Conservation (phyloP, 2,888 invertebrate species). For the Urechis unicinctus region DNA sequence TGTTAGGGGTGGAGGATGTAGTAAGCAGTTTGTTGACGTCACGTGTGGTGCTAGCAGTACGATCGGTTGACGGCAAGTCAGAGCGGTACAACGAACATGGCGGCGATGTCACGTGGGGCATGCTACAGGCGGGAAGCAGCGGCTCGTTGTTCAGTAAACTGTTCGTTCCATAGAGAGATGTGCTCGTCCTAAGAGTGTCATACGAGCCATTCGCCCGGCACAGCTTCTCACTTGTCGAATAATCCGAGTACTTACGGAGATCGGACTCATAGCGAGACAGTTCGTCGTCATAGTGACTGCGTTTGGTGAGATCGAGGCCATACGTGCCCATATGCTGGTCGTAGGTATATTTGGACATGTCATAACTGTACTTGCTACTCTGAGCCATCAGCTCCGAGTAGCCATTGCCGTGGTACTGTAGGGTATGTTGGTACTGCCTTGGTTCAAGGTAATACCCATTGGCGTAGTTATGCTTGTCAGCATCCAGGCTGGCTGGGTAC, state of each 20-base stretch:
- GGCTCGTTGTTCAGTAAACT: constrained; percentile 11
- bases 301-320: constrained; percentile 42
- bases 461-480: constrained; percentile 38
- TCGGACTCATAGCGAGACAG: constrained; percentile 30
- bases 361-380: constrained; percentile 40
- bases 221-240: constrained; percentile 16
- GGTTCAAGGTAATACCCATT: constrained; percentile 44
- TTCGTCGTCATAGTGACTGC: constrained; percentile 38
- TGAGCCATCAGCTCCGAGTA: constrained; percentile 42
- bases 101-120: constrained; percentile 3
- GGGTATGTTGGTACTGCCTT: constrained; percentile 42
- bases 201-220: constrained; percentile 33
- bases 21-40: neutral
- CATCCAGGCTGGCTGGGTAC: constrained; percentile 26
- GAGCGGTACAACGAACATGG: constrained; percentile 15
- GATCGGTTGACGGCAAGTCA: constrained; percentile 3
- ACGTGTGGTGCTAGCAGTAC: neutral
- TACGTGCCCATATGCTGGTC: constrained; percentile 24
- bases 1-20: neutral
- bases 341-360: constrained; percentile 37
- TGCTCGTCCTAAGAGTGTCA: constrained; percentile 9
- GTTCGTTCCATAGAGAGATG: constrained; percentile 9
- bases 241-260: constrained; percentile 35
- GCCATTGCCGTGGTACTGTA: constrained; percentile 39
- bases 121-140: constrained; percentile 6